Evolutionary conservation across 2,113 vertebrate genomes (phyloP).

Genomic region (Lynx canadensis): DNA sequence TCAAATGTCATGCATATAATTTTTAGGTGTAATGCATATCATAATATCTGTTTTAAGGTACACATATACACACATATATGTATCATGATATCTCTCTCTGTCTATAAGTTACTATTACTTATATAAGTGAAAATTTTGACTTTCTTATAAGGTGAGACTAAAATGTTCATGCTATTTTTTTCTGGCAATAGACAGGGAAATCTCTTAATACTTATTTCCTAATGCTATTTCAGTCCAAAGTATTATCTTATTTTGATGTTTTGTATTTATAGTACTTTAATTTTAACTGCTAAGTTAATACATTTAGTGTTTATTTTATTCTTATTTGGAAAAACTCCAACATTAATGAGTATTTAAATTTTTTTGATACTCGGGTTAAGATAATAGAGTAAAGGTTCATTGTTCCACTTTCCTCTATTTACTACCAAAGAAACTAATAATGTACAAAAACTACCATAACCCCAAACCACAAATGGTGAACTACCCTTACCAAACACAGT

Average conservation of each 20-base stretch:
- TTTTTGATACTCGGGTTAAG: not conserved
- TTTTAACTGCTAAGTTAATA: not conserved
- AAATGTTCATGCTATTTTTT: not conserved
- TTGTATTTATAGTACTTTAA: not conserved
- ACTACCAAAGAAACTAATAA: not conserved
- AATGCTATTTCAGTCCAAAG: not conserved
- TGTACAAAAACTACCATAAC: not conserved
- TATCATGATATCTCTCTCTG: not conserved
- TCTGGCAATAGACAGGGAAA: not conserved
- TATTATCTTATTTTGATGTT: not conserved
- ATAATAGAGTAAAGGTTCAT: not conserved
- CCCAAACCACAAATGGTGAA: not conserved
- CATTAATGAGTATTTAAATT: not conserved
- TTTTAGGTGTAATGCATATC: not conserved
- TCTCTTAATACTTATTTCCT: not conserved
- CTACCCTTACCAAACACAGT: not conserved
- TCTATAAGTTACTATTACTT: not conserved
- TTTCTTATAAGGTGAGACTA: not conserved
- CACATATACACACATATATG: not conserved
- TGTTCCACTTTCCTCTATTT: not conserved
- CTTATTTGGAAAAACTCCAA: not conserved
- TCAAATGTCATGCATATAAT: slow-evolving; percentile 20
- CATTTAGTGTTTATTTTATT: not conserved
- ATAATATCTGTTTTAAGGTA: not conserved
- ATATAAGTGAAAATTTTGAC: not conserved